phyloP scores from a whole-genome alignment of 2,888 invertebrate species.

The Unio pictorum region DNA sequence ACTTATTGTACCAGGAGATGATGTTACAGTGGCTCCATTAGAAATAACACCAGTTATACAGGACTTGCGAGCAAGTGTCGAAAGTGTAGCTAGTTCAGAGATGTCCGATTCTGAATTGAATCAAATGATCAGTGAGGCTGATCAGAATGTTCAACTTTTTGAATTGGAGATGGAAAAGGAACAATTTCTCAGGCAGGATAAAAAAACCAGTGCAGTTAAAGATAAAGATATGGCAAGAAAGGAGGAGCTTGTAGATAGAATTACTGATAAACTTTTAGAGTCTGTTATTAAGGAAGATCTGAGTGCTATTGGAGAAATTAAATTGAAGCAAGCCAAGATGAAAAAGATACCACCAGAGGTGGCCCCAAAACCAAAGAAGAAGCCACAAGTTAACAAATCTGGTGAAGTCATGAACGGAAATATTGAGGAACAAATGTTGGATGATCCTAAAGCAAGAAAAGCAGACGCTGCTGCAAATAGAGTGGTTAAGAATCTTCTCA shows the following conservation, averaged over 20 bases:
- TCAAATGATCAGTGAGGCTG: slow-evolving; percentile 35
- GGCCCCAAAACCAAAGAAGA: slow-evolving; percentile 42
- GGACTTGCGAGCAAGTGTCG: slow-evolving; percentile 28
- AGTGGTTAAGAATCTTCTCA: slow-evolving; percentile 55
- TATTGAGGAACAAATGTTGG: slow-evolving; percentile 6
- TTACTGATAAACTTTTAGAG: slow-evolving; percentile 56
- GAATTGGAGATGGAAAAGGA: slow-evolving; percentile 15
- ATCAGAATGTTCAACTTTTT: slow-evolving; percentile 36
- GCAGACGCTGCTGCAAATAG: slow-evolving; percentile 49
- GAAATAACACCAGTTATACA: slow-evolving; percentile 9
- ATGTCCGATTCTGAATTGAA: slow-evolving; percentile 28
- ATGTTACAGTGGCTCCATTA: slow-evolving; percentile 30
- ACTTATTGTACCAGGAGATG: slow-evolving; percentile 56
- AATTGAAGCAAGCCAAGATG: slow-evolving; percentile 29
- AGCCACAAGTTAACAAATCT: slow-evolving; percentile 8
- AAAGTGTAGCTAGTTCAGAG: slow-evolving; percentile 20
- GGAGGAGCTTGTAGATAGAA: slow-evolving; percentile 48
- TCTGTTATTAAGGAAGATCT: slow-evolving; percentile 52
- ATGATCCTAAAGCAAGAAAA: slow-evolving; percentile 5
- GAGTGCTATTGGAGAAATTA: slow-evolving; percentile 42
- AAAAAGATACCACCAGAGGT: slow-evolving; percentile 38
- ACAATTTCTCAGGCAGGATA: slow-evolving; percentile 17
- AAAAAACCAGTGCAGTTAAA: slow-evolving; percentile 1
- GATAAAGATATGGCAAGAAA: slow-evolving; percentile 16
- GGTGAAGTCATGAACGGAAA: slow-evolving; percentile 9